Evolutionary conservation across 2,888 invertebrate species (phyloP), one percentile per base, ranked within the genome.

Genomic region (Lepidochrysops patricia): DNA sequence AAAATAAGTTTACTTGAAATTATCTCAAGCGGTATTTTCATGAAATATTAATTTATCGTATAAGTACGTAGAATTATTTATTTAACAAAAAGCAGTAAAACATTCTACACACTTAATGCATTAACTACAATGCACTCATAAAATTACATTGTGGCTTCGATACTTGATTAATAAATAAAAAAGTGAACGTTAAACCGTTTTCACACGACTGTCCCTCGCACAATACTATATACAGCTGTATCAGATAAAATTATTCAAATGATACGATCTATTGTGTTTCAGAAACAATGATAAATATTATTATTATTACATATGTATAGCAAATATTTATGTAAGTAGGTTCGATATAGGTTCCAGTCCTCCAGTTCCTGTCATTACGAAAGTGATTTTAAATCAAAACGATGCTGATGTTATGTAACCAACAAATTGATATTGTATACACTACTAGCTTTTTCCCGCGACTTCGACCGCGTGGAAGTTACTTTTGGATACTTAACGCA

Each of bases 191-290:
- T 26, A 54, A 19, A 54, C 19, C 60, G 64, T 67, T 26, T 59
- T 60, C 37, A 27, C 57, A 32, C 61, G 64, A 67, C 15, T 34
- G 61, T 68, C 68, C 70, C 64, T 64, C 67, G 68, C 73, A 67
- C 70, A 68, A 73, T 68, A 66, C 66, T 76, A 76, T 74, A 75
- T 81, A 82, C 79, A 79, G 79, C 80, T 81, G 79, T 79, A 81
- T 80, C 80, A 78, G 83, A 85, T 84, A 84, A 83, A 84, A 84
- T 84, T 84, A 87, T 86, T 86, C 84, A 85, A 86, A 87, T 84
- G 82, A 85, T 85, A 86, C 80, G 80, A 84, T 84, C 84, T 85
- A 84, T 86, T 86, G 86, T 84, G 78, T 81, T 83, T 80, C 82
- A 79, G 77, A 76, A 80, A 86, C 85, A 84, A 84, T 84, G 84